A percentile compares a stretch with the other conserved stretches of the same genome.
Evolutionary conservation across 2,113 vertebrate genomes (phyloP).

Genomic region (Paralichthys olivaceus): DNA sequence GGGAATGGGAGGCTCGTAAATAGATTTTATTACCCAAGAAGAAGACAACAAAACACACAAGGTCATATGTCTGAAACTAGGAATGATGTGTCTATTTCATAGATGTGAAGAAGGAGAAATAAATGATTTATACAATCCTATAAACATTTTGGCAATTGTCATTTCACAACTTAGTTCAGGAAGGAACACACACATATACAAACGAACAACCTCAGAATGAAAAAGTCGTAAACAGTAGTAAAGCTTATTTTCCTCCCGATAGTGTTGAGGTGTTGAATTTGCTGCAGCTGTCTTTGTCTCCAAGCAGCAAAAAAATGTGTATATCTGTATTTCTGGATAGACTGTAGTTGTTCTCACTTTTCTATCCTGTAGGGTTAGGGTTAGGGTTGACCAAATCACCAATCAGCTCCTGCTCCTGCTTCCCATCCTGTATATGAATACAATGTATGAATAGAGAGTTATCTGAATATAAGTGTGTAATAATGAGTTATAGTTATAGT

Average conservation of each 20-base stretch:
- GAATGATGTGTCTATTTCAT: not conserved
- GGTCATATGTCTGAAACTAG: not conserved
- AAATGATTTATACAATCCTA: not conserved
- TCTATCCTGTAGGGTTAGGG: too few species aligned
- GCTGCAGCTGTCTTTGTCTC: not conserved
- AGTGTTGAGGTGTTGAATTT: not conserved
- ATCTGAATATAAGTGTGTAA: too few species aligned
- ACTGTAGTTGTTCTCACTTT: too few species aligned
- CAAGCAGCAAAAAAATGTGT: not conserved
- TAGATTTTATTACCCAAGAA: not conserved
- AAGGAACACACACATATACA: not conserved
- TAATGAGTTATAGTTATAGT: too few species aligned
- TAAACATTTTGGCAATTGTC: not conserved
- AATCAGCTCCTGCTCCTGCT: too few species aligned
- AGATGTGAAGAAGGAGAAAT: not conserved
- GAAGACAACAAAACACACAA: not conserved
- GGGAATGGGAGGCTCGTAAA: not conserved
- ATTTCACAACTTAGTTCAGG: not conserved
- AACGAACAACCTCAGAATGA: not conserved
- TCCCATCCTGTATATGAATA: too few species aligned
- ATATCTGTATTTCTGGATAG: not conserved
- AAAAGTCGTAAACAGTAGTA: too few species aligned
- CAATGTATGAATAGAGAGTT: too few species aligned
- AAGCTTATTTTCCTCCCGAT: not conserved
- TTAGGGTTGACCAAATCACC: too few species aligned